Conservation (phyloP, 2,888 invertebrate genomes). For the Amblyjoppa fuscipennis region DNA sequence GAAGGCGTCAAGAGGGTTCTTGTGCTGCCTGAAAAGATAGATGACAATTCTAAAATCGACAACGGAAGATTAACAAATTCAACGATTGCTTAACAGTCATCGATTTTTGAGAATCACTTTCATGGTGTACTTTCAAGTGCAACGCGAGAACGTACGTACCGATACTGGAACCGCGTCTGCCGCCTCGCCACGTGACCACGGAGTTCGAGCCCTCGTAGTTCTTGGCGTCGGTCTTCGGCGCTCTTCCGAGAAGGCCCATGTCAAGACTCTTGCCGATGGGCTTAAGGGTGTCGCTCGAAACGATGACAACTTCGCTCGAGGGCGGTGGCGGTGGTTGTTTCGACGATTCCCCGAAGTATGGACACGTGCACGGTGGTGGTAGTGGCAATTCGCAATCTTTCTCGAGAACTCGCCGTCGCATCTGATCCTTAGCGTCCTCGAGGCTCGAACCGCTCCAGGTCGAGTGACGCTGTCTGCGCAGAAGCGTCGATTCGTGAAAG, state of each 20-base stretch:
- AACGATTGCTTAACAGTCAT: background rate
- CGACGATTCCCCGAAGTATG: conserved; percentile 91
- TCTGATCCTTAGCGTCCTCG: conserved; percentile 74
- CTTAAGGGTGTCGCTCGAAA: conserved; percentile 87
- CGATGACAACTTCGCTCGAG: conserved; percentile 87
- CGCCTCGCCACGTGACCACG: conserved; percentile 91
- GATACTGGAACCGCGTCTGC: conserved; percentile 90
- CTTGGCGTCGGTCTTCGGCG: conserved; percentile 86
- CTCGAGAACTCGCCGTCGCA: conserved; percentile 84
- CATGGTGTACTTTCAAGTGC: too few relatives aligned
- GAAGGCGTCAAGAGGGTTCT: conserved; percentile 81
- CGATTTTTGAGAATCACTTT: background rate
- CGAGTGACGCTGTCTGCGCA: conserved; percentile 67
- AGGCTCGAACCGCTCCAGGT: conserved; percentile 55
- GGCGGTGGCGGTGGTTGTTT: conserved; percentile 85
- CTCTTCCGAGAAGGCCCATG: conserved; percentile 69
- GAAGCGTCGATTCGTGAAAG: conserved; percentile 84
- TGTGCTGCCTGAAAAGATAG: conserved; percentile 85
- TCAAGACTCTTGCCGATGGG: conserved; percentile 72
- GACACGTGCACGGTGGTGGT: conserved; percentile 93
- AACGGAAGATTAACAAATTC: background rate
- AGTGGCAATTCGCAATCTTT: conserved; percentile 86
- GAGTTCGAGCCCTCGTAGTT: conserved; percentile 82
- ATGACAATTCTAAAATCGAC: background rate
- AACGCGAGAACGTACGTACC: conserved; percentile 85